Evolutionary conservation across 1,140 invertebrate species (phyloP).

Genomic region (Cyclina sinensis): DNA sequence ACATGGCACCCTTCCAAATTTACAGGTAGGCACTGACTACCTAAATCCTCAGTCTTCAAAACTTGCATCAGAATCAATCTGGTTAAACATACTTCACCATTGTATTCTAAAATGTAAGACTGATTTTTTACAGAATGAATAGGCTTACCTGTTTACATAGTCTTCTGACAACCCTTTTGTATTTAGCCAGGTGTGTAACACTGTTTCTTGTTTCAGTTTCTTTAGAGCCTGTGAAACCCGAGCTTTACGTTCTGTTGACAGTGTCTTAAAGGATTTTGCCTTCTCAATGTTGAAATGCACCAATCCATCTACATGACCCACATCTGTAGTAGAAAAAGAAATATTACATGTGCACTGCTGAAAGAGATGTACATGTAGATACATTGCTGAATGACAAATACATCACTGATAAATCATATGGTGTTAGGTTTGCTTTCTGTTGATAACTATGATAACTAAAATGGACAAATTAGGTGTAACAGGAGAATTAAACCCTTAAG

Average conservation of each 20-base stretch:
- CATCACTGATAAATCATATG: too few species aligned
- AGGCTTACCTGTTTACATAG: slow-evolving; percentile 46
- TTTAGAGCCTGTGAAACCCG: not conserved
- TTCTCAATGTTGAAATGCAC: slow-evolving; percentile 37
- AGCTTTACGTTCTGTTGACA: not conserved
- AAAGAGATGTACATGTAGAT: too few species aligned
- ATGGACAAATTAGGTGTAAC: too few species aligned
- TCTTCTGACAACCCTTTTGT: slow-evolving; percentile 36
- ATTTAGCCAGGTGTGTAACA: slow-evolving; percentile 43
- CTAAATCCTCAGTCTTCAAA: too few species aligned
- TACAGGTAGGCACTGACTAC: too few species aligned
- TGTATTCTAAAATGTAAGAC: not conserved
- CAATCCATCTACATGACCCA: slow-evolving; percentile 41
- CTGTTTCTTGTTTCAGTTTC: slow-evolving; percentile 22
- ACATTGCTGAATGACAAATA: too few species aligned
- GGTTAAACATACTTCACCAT: not conserved
- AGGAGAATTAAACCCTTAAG: too few species aligned
- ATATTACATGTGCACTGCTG: too few species aligned
- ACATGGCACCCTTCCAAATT: too few species aligned
- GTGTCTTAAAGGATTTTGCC: slow-evolving; percentile 16
- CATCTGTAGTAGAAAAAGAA: too few species aligned
- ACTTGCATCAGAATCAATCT: not conserved
- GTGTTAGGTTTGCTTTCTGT: too few species aligned
- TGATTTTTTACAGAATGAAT: not conserved
- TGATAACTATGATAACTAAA: too few species aligned